A percentile compares a stretch with the other conserved stretches of the same genome.
Conservation (phyloP, 2,797 vertebrate genomes). For the Mycteria americana region DNA sequence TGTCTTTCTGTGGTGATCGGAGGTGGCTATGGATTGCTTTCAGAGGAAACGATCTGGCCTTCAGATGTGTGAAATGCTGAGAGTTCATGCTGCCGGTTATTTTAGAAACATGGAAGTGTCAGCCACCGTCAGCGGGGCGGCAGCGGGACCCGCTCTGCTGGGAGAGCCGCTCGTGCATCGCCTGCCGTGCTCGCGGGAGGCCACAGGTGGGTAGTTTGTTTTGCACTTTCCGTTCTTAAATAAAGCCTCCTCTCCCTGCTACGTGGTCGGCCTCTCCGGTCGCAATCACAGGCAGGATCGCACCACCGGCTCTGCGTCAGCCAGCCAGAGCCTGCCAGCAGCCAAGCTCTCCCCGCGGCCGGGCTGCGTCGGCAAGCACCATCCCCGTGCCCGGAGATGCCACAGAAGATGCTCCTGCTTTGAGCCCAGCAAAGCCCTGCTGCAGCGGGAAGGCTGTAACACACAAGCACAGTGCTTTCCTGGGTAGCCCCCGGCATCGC, state of each 20-base stretch:
- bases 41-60: not conserved
- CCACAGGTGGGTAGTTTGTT: not conserved
- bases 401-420: not conserved
- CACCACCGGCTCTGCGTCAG: not conserved
- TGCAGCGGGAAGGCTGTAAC: not conserved
- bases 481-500: fast-evolving
- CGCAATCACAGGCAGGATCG: not conserved
- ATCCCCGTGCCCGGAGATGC: fast-evolving
- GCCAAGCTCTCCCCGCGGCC: fast-evolving
- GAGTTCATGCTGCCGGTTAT: not conserved
- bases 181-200: not conserved
- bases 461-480: fast-evolving
- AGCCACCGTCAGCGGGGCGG: not conserved
- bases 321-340: not conserved
- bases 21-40: not conserved
- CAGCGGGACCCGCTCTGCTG: not conserved
- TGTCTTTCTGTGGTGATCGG: not conserved
- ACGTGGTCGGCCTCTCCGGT: fast-evolving
- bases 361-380: fast-evolving
- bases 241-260: not conserved
- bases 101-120: not conserved
- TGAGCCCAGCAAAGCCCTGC: not conserved
- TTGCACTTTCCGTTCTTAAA: not conserved
- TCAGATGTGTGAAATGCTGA: not conserved
- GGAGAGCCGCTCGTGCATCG: fast-evolving